Base-by-base conservation (phyloP, 2,888 invertebrate genomes). In the Eupithecia exiguata region DNA sequence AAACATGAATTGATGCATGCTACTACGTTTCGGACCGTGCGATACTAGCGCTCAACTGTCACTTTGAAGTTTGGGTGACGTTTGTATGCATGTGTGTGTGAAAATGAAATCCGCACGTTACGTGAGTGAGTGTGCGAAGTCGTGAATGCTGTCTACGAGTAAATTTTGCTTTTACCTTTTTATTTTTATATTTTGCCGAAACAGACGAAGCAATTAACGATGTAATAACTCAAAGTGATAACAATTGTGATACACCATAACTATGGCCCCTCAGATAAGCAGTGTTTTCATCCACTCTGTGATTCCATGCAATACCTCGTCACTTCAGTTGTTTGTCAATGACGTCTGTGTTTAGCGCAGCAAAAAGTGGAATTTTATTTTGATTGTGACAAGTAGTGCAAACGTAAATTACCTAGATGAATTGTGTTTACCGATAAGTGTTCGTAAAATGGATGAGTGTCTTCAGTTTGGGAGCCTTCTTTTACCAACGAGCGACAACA, bases 321-420 rank as follows among this genome's bases (percentile, higher is more conserved):
- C 93, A 92, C 92, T 94, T 92, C 87, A 91, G 92, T 94, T 94
- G 94, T 94, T 94, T 94, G 94, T 92, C 93, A 94, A 92, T 94
- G 94, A 94, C 94, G 94, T 94, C 92, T 94, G 92, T 93, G 93
- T 93, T 93, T 93, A 94, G 94, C 92, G 92, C 91, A 92, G 92
- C 92, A 89, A 94, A 93, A 93, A 94, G 94, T 93, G 92, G 92
- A 93, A 89, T 92, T 93, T 91, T 92, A 91, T 89, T 92, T 93
- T 91, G 90, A 93, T 93, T 91, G 93, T 93, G 92, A 94, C 93
- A 91, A 93, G 88, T 92, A 92, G 92, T 94, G 93, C 87, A 91
- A 93, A 90, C 87, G 87, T 88, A 91, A 77, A 90, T 90, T 88
- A 58, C 21, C 25, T 25, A 87, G 87, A 89, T 84, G 87, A 88